Evolutionary conservation across 2,113 vertebrate species (phyloP).

Genomic region (Laticauda laticaudata): DNA sequence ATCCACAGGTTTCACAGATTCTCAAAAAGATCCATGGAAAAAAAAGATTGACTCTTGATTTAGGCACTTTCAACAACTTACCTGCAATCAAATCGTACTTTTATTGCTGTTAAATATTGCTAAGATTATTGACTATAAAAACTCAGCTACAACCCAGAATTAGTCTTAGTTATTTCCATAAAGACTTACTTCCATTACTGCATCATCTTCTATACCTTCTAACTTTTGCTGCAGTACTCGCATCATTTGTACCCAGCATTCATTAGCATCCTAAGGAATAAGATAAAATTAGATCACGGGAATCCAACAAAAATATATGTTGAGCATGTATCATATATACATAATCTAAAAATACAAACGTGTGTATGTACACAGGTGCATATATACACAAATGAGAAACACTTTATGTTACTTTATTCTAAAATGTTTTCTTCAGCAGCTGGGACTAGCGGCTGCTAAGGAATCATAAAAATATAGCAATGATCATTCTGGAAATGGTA

Average conservation of each 20-base stretch:
- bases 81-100: not conserved
- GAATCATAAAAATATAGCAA: not conserved
- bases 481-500: not conserved
- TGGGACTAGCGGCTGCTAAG: not conserved
- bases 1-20: not conserved
- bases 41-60: not conserved
- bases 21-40: not conserved
- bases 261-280: constrained; percentile 88
- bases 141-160: not conserved
- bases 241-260: constrained; percentile 98
- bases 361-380: not conserved
- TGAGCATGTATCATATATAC: not conserved
- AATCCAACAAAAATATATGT: not conserved
- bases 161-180: not conserved
- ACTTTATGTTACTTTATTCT: not conserved
- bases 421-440: not conserved
- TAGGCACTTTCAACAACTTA: not conserved
- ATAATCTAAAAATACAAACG: not conserved
- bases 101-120: not conserved
- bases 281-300: accelerated
- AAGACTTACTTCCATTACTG: constrained; percentile 85
- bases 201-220: constrained; percentile 85
- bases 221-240: constrained; percentile 95
- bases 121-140: not conserved
- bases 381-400: not conserved